phyloP scores from a whole-genome alignment of 2,797 vertebrate genomes.

The Melopsittacus undulatus region DNA sequence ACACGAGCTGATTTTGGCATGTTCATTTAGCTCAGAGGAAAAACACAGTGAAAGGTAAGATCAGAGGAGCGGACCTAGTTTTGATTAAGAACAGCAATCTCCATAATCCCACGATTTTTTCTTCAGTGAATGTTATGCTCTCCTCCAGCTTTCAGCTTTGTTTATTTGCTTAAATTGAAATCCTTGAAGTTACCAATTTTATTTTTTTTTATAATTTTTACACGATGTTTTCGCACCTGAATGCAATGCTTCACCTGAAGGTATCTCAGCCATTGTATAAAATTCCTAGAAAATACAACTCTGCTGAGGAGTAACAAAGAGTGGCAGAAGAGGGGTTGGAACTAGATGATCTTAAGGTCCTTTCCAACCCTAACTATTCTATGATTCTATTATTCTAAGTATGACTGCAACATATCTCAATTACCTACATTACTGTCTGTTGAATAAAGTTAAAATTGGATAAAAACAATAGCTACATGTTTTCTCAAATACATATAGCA shows the following conservation, averaged over 20 bases:
- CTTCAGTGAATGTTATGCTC: background rate
- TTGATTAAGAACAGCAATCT: background rate
- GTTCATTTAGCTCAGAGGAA: background rate
- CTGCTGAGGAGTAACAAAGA: background rate
- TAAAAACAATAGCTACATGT: background rate
- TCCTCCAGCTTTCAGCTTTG: background rate
- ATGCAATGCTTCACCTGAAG: background rate
- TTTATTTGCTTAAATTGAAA: background rate
- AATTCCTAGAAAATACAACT: background rate
- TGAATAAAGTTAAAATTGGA: background rate
- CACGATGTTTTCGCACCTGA: background rate
- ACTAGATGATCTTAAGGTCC: no score
- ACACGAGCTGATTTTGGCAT: background rate
- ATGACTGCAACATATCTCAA: background rate
- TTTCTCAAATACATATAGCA: background rate
- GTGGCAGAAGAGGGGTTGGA: background rate
- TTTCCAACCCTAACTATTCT: no score
- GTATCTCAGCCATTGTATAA: background rate
- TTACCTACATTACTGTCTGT: background rate
- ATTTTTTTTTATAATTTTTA: background rate
- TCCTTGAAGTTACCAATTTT: background rate
- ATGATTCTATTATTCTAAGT: background rate
- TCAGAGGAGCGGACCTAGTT: no score
- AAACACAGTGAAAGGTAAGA: background rate
- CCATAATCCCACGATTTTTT: background rate